A percentile compares a stretch with the other conserved stretches of the same genome.
phyloP scores from a whole-genome alignment of 2,888 invertebrate genomes.

The Abscondita cerata region DNA sequence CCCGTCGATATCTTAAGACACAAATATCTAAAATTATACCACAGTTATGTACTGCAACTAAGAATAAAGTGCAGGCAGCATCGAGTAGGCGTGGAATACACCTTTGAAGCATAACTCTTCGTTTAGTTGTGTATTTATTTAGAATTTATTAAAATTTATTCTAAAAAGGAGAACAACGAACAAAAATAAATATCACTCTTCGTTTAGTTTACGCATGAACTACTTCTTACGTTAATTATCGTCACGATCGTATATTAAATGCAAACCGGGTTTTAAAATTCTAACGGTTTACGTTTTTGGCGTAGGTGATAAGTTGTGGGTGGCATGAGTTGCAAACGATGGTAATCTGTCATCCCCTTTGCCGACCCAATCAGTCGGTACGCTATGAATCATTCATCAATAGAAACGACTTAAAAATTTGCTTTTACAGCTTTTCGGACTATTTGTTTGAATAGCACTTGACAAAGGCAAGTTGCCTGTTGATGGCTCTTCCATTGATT shows the following conservation, averaged over 20 bases:
- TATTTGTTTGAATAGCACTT: conserved; percentile 27
- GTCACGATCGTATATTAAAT: conserved; percentile 6
- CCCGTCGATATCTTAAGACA: conserved; percentile 16
- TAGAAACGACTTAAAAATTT: neutral
- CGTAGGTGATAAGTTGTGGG: too few relatives aligned
- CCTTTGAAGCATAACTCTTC: neutral
- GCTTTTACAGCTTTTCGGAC: conserved; percentile 25
- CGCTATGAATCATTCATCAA: conserved; percentile 8
- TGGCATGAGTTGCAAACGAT: neutral
- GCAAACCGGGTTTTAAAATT: conserved; percentile 4
- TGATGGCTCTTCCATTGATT: neutral
- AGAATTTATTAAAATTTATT: too few relatives aligned
- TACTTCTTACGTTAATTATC: conserved; percentile 2
- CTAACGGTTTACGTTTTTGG: neutral
- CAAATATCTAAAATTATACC: conserved; percentile 21
- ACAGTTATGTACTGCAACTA: conserved; percentile 5
- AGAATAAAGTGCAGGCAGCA: conserved; percentile 13
- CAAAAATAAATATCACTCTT: neutral
- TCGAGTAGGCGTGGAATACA: conserved; percentile 12
- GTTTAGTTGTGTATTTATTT: too few relatives aligned
- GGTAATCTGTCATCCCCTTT: conserved; percentile 6
- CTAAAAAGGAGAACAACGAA: too few relatives aligned
- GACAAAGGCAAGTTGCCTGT: conserved; percentile 4
- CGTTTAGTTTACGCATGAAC: conserved; percentile 3
- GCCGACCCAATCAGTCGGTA: neutral